Base-by-base conservation (phyloP, 2,888 invertebrate genomes). In the Gnatocerus cornutus region DNA sequence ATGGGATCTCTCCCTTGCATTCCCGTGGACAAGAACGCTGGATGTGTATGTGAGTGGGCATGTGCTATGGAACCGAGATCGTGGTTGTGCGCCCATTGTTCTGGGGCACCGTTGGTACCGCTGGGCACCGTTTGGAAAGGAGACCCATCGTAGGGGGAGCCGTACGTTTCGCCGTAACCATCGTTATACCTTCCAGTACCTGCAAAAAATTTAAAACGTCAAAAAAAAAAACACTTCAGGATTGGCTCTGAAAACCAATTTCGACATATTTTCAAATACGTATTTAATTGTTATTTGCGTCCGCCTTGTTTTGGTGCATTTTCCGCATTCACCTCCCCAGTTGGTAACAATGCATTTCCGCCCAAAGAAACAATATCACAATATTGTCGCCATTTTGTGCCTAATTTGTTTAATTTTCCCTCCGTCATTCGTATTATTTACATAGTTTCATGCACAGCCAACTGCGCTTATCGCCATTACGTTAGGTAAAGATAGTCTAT, bases 81-180 rank as follows among this genome's bases (percentile, higher is more conserved):
- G 71, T 83, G 84, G 50, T 76, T 79, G 71, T 83, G 83, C 8
- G 76, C 74, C 81, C 84, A 83, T 68, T 85, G 85, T 39, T 86
- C 82, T 41, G 83, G 78, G 16, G 62, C 50, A 55, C 85, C 85
- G 70, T 84, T 84, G 21, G 80, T 80, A 48, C 82, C 84, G 71
- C 83, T 71, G 79, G 83, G 68, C 82, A 94, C 93, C 67, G 92
- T 91, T 83, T 93, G 93, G 83, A 93, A 94, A 72, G 91, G 89
- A 71, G 89, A 86, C 58, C 89, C 86, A 79, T 91, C 91, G 82
- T 91, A 92, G 37, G 90, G 88, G 45, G 88, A 83, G 69, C 85
- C 87, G 84, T 84, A 89, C 56, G 85, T 83, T 72, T 87, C 87
- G 45, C 85, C 86, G 78, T 89, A 89, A 33, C 85, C 85, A 66